Percentiles rank a stretch among this genome's conserved stretches.
Conservation (phyloP, 2,888 invertebrate species). For the Anaspis maculata region DNA sequence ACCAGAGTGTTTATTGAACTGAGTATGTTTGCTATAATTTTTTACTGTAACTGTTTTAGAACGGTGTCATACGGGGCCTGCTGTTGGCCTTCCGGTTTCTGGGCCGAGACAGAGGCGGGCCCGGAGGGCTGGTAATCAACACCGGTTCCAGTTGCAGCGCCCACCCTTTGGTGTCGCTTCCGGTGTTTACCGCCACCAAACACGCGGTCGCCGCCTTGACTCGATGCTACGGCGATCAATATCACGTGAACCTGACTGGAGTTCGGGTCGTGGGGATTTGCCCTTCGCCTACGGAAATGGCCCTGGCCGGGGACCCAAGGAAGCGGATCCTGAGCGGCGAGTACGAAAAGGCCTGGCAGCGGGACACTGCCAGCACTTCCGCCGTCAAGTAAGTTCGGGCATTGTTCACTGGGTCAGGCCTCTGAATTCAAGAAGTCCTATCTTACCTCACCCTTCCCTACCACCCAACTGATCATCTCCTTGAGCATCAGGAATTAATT, state of each 20-base stretch:
- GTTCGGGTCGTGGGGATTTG: conserved; percentile 64
- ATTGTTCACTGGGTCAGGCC: conserved; percentile 2
- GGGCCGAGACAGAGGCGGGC: conserved; percentile 67
- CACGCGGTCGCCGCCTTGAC: conserved; percentile 68
- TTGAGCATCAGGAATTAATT: conserved; percentile 1
- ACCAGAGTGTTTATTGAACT: no score
- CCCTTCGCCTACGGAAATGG: conserved; percentile 60
- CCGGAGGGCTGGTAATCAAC: conserved; percentile 69
- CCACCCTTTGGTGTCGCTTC: conserved; percentile 61
- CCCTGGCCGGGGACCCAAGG: conserved; percentile 57
- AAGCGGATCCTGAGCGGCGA: conserved; percentile 63
- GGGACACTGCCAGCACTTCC: conserved; percentile 55
- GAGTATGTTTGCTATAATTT: no score
- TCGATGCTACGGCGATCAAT: conserved; percentile 65
- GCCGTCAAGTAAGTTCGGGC: conserved; percentile 52
- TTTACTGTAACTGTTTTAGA: conserved; percentile 42
- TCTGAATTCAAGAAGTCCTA: no score
- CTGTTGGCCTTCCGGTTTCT: conserved; percentile 66
- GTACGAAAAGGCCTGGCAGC: conserved; percentile 65
- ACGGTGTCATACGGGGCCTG: conserved; percentile 68
- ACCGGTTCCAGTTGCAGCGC: conserved; percentile 65
- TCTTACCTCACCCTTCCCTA: no score
- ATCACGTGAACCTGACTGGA: conserved; percentile 64
- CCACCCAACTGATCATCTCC: no score
- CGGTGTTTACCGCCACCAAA: conserved; percentile 71